Conservation (phyloP, 35 echinoderm and acorn worm genomes). For the Heliocidaris tuberculata region DNA sequence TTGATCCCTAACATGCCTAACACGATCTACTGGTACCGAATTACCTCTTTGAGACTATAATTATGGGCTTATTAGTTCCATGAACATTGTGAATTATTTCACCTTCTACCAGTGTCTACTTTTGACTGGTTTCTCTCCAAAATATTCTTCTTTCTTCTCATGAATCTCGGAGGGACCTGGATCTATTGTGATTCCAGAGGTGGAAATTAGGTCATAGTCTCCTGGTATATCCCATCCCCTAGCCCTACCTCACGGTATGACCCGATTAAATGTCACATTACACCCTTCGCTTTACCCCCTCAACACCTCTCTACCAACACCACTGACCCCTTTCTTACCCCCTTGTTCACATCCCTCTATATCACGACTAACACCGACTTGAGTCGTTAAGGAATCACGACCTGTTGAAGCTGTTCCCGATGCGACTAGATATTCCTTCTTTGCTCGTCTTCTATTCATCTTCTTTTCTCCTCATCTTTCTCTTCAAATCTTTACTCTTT, state of each 20-base stretch:
- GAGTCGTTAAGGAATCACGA: not conserved
- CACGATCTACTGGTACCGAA: too few relatives aligned
- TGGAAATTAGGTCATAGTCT: slow-evolving; percentile 28
- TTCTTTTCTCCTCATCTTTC: not conserved
- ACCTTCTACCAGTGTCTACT: not conserved
- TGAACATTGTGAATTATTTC: not conserved
- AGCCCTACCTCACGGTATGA: slow-evolving; percentile 43
- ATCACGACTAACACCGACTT: not conserved
- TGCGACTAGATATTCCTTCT: not conserved
- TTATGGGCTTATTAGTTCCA: not conserved
- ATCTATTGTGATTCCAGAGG: slow-evolving; percentile 9
- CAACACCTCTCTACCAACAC: not conserved
- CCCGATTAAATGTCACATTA: slow-evolving; percentile 45
- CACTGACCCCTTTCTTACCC: not conserved
- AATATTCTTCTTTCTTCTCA: slow-evolving; percentile 9
- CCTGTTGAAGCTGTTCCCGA: not conserved
- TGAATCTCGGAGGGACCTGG: not conserved
- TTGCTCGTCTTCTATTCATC: not conserved
- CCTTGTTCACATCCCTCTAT: not conserved
- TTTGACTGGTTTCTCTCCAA: not conserved
- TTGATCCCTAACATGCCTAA: too few relatives aligned
- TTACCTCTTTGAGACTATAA: not conserved
- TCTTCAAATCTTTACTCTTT: too few relatives aligned
- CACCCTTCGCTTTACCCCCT: not conserved
- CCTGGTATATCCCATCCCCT: slow-evolving; percentile 26